Evolutionary conservation across 2,888 invertebrate species (phyloP).

Genomic region (Sinohyriopsis cumingii): DNA sequence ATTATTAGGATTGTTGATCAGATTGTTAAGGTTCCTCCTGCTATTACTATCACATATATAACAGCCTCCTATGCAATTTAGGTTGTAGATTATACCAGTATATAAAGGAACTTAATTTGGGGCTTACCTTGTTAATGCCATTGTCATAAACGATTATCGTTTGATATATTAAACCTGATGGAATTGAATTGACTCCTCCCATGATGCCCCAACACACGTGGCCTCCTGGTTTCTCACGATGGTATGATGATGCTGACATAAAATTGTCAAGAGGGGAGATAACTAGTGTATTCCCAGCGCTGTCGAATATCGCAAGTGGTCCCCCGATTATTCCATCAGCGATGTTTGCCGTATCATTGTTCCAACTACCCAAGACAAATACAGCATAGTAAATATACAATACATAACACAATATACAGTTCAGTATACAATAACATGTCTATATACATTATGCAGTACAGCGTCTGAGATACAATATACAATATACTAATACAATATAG

Average conservation of each 20-base stretch:
- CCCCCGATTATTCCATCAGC: constrained; percentile 51
- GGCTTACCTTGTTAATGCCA: constrained; percentile 21
- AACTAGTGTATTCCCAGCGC: constrained; percentile 40
- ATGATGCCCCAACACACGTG: constrained; percentile 56
- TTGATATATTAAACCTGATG: constrained; percentile 20
- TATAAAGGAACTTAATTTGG: constrained; percentile 23
- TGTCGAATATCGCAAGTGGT: constrained; percentile 50
- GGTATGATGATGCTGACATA: constrained; percentile 49
- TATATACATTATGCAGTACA: no score
- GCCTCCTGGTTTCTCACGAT: constrained; percentile 32
- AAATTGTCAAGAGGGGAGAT: constrained; percentile 50
- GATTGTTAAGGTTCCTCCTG: no score
- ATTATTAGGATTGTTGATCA: no score
- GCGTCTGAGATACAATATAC: no score
- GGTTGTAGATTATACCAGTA: not conserved
- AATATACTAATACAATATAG: no score
- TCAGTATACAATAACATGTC: no score
- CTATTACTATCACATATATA: no score
- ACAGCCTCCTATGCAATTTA: no score
- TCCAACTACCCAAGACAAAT: constrained; percentile 9
- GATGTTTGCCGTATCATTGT: constrained; percentile 11
- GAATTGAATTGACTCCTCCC: constrained; percentile 49
- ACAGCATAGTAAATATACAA: no score
- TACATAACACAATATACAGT: no score
- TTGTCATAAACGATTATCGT: constrained; percentile 21